Evolutionary conservation across 1,140 invertebrate species (phyloP), one percentile per base, ranked within the genome.

Genomic region (Argopecten irradians): DNA sequence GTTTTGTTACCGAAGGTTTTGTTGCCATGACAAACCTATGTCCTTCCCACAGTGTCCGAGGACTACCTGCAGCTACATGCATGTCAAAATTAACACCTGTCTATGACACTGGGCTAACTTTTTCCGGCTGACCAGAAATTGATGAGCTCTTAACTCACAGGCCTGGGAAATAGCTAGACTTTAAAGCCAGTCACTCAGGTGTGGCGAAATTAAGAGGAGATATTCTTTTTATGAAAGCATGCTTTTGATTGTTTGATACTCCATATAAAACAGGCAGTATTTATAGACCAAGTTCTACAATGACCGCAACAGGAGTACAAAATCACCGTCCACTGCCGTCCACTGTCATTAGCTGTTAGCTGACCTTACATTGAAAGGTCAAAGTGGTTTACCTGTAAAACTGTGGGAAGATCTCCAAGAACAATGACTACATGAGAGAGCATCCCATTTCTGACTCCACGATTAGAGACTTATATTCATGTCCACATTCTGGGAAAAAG

Each of bases 41-140:
- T 71, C 55, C 55, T 71, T 71, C 55, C 55, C 55, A 71, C 55
- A 71, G 55, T 71, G 55, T 71, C 55, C 55, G n/a, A 7, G n/a
- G 55, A n/a, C 8, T 71, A 71, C 55, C 55, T 71, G 55, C 55
- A 71, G 55, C 55, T 71, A 71, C 55, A 28, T 71, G 55, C 55
- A 71, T 71, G 55, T 71, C 55, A 71, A 71, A 71, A 71, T 71
- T 71, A 71, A 71, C 55, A 71, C 55, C 55, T 71, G 55, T 71
- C 22, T n/a, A 71, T 71, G 55, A 71, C 55, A 71, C 55, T 71
- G 55, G 55, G 22, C 55, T 71, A 71, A 71, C 55, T 71, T 71
- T 71, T 71, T 71, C 55, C 55, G 55, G 55, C 22, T 71, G 55
- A 71, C 55, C 55, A 71, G 55, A 71, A 71, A 71, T 71, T 71